Evolutionary conservation across 2,888 invertebrate species (phyloP).

Genomic region (Operophtera brumata): DNA sequence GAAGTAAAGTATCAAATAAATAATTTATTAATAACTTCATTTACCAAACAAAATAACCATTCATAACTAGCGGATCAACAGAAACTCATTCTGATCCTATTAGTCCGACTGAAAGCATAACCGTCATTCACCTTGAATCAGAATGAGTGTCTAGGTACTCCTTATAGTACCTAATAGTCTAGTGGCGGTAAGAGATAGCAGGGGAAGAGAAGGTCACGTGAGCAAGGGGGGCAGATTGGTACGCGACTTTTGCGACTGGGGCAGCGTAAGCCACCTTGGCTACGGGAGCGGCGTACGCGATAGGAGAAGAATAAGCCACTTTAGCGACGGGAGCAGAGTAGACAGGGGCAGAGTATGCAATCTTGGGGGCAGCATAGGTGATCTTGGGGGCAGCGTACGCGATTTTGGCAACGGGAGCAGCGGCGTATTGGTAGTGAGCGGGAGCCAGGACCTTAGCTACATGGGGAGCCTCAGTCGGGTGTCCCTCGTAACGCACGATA

Average conservation of each 20-base stretch:
- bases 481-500: constrained; percentile 68
- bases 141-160: background rate
- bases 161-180: constrained; percentile 31
- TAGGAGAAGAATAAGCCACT: constrained; percentile 34
- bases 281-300: constrained; percentile 28
- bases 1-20: constrained; percentile 22
- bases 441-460: constrained; percentile 43
- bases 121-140: constrained; percentile 4
- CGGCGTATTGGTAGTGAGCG: constrained; percentile 32
- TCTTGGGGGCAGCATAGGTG: constrained; percentile 29
- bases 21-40: constrained; percentile 41
- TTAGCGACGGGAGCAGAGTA: constrained; percentile 32
- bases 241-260: constrained; percentile 40
- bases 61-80: constrained; percentile 2
- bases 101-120: background rate
- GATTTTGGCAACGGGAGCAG: constrained; percentile 45
- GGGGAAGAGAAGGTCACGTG: constrained; percentile 66
- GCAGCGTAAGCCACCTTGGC: constrained; percentile 44
- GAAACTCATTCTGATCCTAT: background rate
- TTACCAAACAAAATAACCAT: constrained; percentile 42
- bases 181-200: constrained; percentile 66
- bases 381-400: constrained; percentile 38
- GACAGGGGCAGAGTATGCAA: constrained; percentile 26
- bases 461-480: constrained; percentile 46
- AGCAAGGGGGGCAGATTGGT: constrained; percentile 45